These are phyloP conservation scores for Coleophora flavipennella DNA, from an alignment of 2,888 invertebrate species.

Conservation along the genomic window DNA sequence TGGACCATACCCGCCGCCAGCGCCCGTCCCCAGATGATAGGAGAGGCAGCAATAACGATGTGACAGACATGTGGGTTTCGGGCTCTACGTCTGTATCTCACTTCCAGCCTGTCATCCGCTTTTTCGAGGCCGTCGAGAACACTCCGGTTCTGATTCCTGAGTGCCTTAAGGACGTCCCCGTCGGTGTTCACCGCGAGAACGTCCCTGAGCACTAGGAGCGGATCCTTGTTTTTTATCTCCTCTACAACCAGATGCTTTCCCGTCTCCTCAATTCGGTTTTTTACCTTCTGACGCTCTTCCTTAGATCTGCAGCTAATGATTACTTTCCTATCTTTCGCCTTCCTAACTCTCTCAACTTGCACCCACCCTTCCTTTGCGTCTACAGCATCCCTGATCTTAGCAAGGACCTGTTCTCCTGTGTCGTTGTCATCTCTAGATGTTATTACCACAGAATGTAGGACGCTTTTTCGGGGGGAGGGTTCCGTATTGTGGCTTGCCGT, in stretches of 20 bases:
- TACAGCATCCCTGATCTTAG: neutral
- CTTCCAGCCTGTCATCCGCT: neutral
- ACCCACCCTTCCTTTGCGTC: conserved; percentile 8
- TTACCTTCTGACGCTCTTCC: conserved; percentile 1
- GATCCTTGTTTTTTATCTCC: conserved; percentile 8
- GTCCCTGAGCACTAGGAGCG: conserved; percentile 4
- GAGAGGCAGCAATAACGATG: too few species aligned
- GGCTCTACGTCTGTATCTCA: neutral
- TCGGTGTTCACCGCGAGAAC: conserved; percentile 1
- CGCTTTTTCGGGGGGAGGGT: too few species aligned
- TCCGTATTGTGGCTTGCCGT: too few species aligned
- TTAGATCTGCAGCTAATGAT: conserved; percentile 7
- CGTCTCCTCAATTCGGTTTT: neutral
- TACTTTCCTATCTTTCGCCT: conserved; percentile 10
- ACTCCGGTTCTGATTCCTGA: neutral
- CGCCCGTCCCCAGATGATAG: conserved; percentile 4
- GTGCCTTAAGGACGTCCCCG: neutral
- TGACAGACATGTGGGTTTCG: neutral
- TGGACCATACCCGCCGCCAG: conserved; percentile 7
- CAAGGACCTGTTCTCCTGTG: neutral
- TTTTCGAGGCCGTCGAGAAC: neutral
- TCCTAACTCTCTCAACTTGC: conserved; percentile 8
- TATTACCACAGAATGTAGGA: neutral
- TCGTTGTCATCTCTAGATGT: neutral
- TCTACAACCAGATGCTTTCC: neutral